Conservation (phyloP, 1,140 invertebrate species). For the Pomacea maculata region DNA sequence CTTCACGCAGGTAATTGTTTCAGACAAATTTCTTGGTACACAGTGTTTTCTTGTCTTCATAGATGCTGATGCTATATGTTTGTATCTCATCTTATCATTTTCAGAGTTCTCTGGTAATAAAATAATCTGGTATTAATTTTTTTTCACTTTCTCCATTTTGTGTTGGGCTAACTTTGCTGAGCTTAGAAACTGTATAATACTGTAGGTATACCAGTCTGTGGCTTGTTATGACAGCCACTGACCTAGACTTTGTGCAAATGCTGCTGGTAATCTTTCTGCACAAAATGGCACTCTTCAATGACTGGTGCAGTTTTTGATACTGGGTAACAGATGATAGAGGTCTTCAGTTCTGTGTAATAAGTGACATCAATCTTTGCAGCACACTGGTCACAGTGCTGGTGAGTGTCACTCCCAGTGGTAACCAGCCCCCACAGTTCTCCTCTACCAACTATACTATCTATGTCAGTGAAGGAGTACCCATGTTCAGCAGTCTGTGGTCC, state of each 20-base stretch:
- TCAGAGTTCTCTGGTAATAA: background rate
- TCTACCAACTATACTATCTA: conserved; percentile 35
- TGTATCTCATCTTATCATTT: background rate
- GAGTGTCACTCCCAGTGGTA: conserved; percentile 35
- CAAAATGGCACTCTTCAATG: background rate
- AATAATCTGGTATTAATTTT: background rate
- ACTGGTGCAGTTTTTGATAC: background rate
- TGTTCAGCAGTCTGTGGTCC: conserved; percentile 34
- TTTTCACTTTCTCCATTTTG: background rate
- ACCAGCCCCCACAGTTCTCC: conserved; percentile 42
- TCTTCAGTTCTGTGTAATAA: background rate
- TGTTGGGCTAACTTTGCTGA: background rate
- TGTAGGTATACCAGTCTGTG: no score
- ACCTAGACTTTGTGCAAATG: background rate
- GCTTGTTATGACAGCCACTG: background rate
- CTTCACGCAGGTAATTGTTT: conserved; percentile 12
- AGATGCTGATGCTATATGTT: background rate
- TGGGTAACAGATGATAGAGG: background rate
- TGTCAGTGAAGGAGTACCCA: conserved; percentile 50
- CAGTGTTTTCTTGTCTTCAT: background rate
- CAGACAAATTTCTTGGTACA: background rate
- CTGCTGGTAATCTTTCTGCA: no score
- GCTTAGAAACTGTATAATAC: background rate
- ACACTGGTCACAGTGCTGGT: conserved; percentile 39
- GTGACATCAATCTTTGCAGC: conserved; percentile 16